Evolutionary conservation across 2,888 invertebrate genomes (phyloP), one percentile per base, ranked within the genome.

Genomic region (Hartigia nigra): DNA sequence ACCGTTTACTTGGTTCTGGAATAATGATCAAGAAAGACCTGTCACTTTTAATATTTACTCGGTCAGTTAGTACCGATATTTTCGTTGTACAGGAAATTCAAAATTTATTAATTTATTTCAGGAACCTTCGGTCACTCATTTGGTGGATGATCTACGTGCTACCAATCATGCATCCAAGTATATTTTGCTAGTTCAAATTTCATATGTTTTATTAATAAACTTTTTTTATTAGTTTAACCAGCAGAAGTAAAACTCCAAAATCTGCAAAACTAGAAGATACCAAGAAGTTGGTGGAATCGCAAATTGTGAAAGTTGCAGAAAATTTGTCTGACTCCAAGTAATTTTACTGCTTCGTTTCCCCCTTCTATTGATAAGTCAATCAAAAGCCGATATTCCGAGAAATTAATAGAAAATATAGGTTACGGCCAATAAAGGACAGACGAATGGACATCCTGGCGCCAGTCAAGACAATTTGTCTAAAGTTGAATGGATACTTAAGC

Each of bases 1-100:
- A 69, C 83, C 88, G 55, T 80, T 83, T 76, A 74, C 80, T 14
- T 88, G 89, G 88, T 82, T 80, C 12, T 88, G 89, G 86, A 83
- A 55, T 55, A 55, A 55, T 55, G 5, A 55, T 55, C 23, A 55
- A 23, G 0, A 23, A 23, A 55, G 23, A 55, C 23, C 55, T 1
- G 55, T 2, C 39, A 9, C 9, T 55, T 55, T 55, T 55, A 55
- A 55, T 55, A 14, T 55, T 69, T 83, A 84, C 70, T 78, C 75
- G 77, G 88, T 55, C 9, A 55, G 55, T 23, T 9, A 9, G 23
- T 55, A 55, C 23, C 14, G 55, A 55, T 5, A 14, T 55, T 39
- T 55, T 23, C 9, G 4, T 9, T 55, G 23, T 23, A 23, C 5
- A 23, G 9, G 1, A 23, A 55, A 23, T 55, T 55, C 23, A 23